A percentile compares a stretch with the other conserved stretches of the same genome.
Conservation (phyloP, 2,113 vertebrate genomes). For the Rhombomys opimus region DNA sequence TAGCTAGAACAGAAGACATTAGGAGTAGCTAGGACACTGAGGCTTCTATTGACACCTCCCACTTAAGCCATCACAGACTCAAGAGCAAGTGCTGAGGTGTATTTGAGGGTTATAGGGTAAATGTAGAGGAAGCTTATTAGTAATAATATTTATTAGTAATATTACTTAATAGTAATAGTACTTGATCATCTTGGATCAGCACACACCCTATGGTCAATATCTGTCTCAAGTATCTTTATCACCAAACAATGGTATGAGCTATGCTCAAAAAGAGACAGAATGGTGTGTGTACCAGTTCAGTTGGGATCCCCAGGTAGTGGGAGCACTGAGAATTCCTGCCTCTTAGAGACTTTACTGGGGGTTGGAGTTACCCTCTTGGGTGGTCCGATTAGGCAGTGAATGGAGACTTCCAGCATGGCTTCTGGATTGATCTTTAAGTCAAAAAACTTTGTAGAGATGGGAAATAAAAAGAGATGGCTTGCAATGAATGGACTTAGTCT, state of each 20-base stretch:
- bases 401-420: neutral
- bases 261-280: neutral
- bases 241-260: neutral
- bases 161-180: neutral
- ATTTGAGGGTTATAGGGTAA: neutral
- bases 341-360: neutral
- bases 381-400: neutral
- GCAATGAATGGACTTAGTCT: neutral
- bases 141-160: neutral
- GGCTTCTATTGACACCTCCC: neutral
- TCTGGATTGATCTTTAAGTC: neutral
- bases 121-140: neutral
- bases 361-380: neutral
- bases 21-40: neutral
- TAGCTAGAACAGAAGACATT: neutral
- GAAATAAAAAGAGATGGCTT: conserved; percentile 25
- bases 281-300: rapidly evolving
- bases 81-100: neutral
- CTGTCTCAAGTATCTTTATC: neutral
- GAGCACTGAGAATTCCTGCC: neutral
- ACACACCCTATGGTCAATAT: too few relatives aligned
- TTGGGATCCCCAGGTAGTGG: too few relatives aligned
- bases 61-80: rapidly evolving
- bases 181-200: rapidly evolving
- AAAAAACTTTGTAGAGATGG: conserved; percentile 8